A percentile compares a stretch with the other conserved stretches of the same genome.
Evolutionary conservation across 2,113 vertebrate species (phyloP).

Genomic region (Electrona antarctica): DNA sequence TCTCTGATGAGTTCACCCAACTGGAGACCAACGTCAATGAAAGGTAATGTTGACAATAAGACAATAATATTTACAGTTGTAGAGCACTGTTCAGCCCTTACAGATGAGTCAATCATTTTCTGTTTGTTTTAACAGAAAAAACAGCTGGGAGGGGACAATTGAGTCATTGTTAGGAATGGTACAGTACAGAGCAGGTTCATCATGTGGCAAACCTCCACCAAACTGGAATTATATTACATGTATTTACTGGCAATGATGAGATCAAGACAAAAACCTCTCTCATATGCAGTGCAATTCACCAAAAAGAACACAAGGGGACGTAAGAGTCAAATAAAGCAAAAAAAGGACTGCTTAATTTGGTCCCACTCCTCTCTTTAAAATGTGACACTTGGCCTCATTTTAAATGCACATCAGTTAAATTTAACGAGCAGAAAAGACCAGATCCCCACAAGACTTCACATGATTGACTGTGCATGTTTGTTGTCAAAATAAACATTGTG

Average conservation of each 20-base stretch:
- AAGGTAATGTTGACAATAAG: conserved; percentile 74
- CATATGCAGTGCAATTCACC: neutral
- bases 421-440: neutral
- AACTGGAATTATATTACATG: too few species aligned
- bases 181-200: too few species aligned
- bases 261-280: neutral
- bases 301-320: conserved; percentile 28
- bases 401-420: neutral
- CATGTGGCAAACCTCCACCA: too few species aligned
- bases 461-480: neutral
- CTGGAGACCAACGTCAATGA: conserved; percentile 84
- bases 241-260: too few species aligned
- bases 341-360: neutral
- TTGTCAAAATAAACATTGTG: neutral
- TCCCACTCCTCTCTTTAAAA: conserved; percentile 12
- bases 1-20: conserved; percentile 85
- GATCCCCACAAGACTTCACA: neutral
- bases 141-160: too few species aligned
- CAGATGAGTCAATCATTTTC: neutral
- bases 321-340: conserved; percentile 9
- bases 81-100: neutral
- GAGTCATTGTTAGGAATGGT: too few species aligned
- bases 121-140: too few species aligned
- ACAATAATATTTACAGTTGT: neutral
- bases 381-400: neutral